Evolutionary conservation across 2,888 invertebrate species (phyloP).

Genomic region (Diogma glabrata): DNA sequence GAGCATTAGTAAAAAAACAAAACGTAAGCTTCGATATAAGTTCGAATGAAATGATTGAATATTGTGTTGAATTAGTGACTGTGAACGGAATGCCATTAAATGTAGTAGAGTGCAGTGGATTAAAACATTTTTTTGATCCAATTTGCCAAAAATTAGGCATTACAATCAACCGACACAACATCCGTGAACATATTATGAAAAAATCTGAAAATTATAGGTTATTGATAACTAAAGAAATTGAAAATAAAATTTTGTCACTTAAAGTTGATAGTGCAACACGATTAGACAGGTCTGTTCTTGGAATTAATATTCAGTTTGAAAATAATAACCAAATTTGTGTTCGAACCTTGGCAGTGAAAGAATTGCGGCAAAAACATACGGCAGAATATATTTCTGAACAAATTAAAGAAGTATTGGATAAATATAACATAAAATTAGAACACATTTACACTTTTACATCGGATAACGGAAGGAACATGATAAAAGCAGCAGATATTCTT

Average conservation of each 20-base stretch:
- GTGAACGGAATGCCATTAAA: slow-evolving; percentile 1
- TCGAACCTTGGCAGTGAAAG: slow-evolving; percentile 3
- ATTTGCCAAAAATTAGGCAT: too few relatives aligned
- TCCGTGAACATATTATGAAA: not conserved
- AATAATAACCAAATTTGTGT: slow-evolving; percentile 3
- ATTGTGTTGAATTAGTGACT: slow-evolving; percentile 5
- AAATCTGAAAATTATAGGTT: not conserved
- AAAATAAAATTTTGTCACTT: slow-evolving; percentile 6
- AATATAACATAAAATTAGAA: too few relatives aligned
- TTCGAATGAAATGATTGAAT: slow-evolving; percentile 2
- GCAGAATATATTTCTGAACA: not conserved
- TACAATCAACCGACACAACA: slow-evolving; percentile 6
- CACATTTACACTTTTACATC: too few relatives aligned
- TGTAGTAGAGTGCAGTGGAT: slow-evolving; percentile 5
- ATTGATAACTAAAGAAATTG: not conserved
- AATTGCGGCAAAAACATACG: slow-evolving; percentile 1
- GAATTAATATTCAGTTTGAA: slow-evolving; percentile 7
- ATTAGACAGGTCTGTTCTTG: not conserved
- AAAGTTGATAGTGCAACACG: not conserved
- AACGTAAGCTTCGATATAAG: slow-evolving; percentile 1
- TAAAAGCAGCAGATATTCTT: not conserved
- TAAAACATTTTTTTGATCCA: slow-evolving; percentile 2
- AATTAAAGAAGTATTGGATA: too few relatives aligned
- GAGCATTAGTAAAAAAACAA: not conserved
- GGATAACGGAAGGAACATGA: not conserved